phyloP scores from a whole-genome alignment of 2,888 invertebrate genomes.

The Eupithecia subfuscata region DNA sequence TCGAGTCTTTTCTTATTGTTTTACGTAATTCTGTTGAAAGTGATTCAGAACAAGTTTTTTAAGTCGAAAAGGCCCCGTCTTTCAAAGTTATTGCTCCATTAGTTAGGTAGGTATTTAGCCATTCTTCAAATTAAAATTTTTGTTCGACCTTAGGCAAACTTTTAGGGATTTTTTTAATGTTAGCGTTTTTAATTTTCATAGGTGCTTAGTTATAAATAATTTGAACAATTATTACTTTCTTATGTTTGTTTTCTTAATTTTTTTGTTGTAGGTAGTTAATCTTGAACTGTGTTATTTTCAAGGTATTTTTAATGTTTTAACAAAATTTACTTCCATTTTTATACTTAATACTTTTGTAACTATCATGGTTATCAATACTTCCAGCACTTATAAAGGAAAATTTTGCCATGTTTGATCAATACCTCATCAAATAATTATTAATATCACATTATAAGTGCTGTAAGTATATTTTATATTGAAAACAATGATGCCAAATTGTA shows the following conservation, averaged over 20 bases:
- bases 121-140: slow-evolving; percentile 77
- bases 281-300: slow-evolving; percentile 11
- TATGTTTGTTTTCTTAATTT: slow-evolving; percentile 4
- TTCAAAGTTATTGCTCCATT: slow-evolving; percentile 79
- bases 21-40: slow-evolving; percentile 48
- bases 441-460: neutral
- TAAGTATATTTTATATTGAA: slow-evolving; percentile 16
- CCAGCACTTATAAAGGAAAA: neutral
- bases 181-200: slow-evolving; percentile 56
- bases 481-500: slow-evolving; percentile 30
- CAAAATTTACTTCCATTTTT: neutral
- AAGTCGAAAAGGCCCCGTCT: slow-evolving; percentile 73
- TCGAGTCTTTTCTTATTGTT: slow-evolving; percentile 55
- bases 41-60: slow-evolving; percentile 51
- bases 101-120: slow-evolving; percentile 81
- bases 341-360: neutral
- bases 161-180: slow-evolving; percentile 55
- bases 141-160: slow-evolving; percentile 71
- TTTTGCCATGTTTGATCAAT: neutral
- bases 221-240: slow-evolving; percentile 23
- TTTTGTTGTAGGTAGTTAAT: slow-evolving; percentile 11
- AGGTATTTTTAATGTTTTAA: neutral
- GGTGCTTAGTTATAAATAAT: slow-evolving; percentile 13
- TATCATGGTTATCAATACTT: neutral
- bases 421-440: neutral